A percentile compares a stretch with the other conserved stretches of the same genome.
These are phyloP conservation scores for Climacteris rufus DNA, from an alignment of 2,113 vertebrate species.

Conservation along the genomic window DNA sequence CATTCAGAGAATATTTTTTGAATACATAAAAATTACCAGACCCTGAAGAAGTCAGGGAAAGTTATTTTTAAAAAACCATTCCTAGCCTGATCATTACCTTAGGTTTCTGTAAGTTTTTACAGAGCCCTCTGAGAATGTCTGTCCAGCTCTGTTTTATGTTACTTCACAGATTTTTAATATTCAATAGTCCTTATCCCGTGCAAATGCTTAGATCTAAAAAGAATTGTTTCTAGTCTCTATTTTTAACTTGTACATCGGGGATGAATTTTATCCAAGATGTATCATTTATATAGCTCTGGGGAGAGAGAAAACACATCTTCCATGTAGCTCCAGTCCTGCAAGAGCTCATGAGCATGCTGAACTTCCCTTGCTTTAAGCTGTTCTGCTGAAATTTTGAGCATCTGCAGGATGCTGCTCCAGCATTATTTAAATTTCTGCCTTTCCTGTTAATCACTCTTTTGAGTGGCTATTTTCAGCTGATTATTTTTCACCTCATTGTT, in stretches of 20 bases:
- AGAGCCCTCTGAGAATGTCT: slow-evolving; percentile 24
- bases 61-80: slow-evolving; percentile 38
- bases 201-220: slow-evolving; percentile 54
- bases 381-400: neutral
- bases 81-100: neutral
- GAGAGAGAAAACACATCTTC: slow-evolving; percentile 24
- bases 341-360: neutral
- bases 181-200: slow-evolving; percentile 39
- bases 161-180: slow-evolving; percentile 66
- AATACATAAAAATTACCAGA: neutral
- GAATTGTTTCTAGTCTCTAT: slow-evolving; percentile 51
- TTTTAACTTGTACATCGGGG: slow-evolving; percentile 51
- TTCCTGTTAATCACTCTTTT: slow-evolving; percentile 24
- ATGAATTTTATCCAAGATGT: slow-evolving; percentile 49
- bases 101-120: slow-evolving; percentile 45
- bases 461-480: neutral
- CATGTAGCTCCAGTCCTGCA: neutral
- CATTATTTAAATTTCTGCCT: slow-evolving; percentile 13
- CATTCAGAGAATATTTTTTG: neutral
- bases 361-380: neutral
- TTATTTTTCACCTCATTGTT: neutral
- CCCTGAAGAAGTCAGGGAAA: neutral
- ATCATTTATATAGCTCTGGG: slow-evolving; percentile 29
- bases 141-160: slow-evolving; percentile 55
- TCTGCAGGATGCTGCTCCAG: neutral